Base-by-base conservation (phyloP, 2,113 vertebrate species). In the Hippocampus barbouri region DNA sequence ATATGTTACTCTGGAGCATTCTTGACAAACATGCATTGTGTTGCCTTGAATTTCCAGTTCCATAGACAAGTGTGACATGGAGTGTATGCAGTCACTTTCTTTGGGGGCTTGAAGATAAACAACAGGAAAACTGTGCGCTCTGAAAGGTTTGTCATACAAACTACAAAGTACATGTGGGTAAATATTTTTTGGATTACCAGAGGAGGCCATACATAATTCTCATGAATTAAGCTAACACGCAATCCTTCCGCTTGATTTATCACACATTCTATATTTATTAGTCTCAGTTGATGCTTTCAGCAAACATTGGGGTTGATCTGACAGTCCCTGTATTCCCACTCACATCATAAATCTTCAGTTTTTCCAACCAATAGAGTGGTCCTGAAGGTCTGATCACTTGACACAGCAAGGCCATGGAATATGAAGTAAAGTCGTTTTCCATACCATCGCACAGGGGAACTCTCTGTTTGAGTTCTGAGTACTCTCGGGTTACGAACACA, bases 291-390 rank as follows among this genome's bases (percentile, higher is more conserved):
- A 80, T 34, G 77, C 78, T 84, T 88, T 79, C 68, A 76, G 84
- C 78, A 88, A 77, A 82, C 68, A 79, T 87, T 77, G 66, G 83
- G 80, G 81, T 69, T 82, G 84, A 80, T 79, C 79, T 78, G 84
- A 88, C 81, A 81, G 81, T 80, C 81, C 85, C 80, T 80, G 87
- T 89, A 84, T 90, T 90, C 90, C 89, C 90, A 90, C 86, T 86
- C 75, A 5, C 70, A 86, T 87, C 81, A 89, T 89, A 89, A 91
- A 90, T 89, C 76, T 73, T 16, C 14, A 73, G 62, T 66, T 76
- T 80, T 86, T 85, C 84, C 79, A 85, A 77, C 72, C 69, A 76
- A 83, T 85, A 85, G 80, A 85, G 68, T 49, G 18, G 62, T 41
- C 75, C 75, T 85, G 79, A 83, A 64, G 76, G 70, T 79, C 80